A percentile compares a stretch with the other conserved stretches of the same genome.
These are phyloP conservation scores for Nephrotoma guestfalica DNA, from an alignment of 2,888 invertebrate species.

Conservation along the genomic window DNA sequence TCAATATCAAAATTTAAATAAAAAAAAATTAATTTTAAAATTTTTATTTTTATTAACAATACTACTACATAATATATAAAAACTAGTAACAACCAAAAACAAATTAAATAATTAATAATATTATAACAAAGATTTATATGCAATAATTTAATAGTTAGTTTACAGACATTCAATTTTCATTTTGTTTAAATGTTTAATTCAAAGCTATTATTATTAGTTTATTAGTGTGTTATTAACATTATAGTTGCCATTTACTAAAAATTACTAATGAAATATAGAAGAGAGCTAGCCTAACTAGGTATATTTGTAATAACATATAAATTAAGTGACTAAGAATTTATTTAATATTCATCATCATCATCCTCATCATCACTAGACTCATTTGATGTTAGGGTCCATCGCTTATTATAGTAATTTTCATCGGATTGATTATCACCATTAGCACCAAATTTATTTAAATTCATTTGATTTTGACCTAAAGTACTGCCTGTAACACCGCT, in stretches of 20 bases:
- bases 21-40: neutral
- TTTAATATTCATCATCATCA: neutral
- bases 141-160: neutral
- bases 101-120: neutral
- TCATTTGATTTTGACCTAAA: neutral
- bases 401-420: constrained; percentile 11
- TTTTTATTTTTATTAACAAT: neutral
- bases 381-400: constrained; percentile 18
- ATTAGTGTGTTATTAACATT: neutral
- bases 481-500: constrained; percentile 22
- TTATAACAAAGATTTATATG: neutral
- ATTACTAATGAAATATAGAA: neutral
- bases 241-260: neutral
- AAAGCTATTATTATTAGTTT: neutral
- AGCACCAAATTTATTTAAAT: constrained; percentile 3
- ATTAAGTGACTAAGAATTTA: neutral
- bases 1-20: neutral
- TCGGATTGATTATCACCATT: neutral
- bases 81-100: neutral
- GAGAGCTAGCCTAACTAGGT: neutral
- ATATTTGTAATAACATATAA: neutral
- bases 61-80: neutral
- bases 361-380: constrained; percentile 16
- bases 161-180: neutral
- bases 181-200: neutral